Evolutionary conservation across 2,888 invertebrate species (phyloP).

Genomic region (Bembecia ichneumoniformis): DNA sequence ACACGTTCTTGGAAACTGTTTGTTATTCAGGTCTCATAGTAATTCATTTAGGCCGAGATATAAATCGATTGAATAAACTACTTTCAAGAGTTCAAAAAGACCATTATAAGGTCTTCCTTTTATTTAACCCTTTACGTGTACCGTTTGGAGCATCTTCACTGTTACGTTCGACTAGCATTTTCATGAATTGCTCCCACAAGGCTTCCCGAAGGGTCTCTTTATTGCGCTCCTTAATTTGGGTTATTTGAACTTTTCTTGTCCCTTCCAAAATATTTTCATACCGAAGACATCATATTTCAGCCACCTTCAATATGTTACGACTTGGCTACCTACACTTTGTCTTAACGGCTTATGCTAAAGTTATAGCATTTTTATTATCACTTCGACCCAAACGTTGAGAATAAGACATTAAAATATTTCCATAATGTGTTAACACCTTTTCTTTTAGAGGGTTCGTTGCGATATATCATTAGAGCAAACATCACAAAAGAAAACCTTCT

Average conservation of each 20-base stretch:
- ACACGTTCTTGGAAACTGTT: too few relatives aligned
- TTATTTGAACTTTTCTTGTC: conserved; percentile 55
- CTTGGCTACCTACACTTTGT: conserved; percentile 10
- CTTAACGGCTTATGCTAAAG: conserved; percentile 21
- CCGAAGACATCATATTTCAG: conserved; percentile 34
- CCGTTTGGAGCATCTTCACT: conserved; percentile 42
- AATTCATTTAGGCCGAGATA: background rate
- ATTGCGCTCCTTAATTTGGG: conserved; percentile 56
- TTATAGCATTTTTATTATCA: conserved; percentile 22
- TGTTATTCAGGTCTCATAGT: too few relatives aligned
- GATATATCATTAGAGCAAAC: too few relatives aligned
- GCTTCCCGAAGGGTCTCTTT: conserved; percentile 52
- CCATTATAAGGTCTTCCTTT: conserved; percentile 19
- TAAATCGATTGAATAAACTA: background rate
- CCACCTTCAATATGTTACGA: conserved; percentile 19
- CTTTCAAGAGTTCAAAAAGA: conserved; percentile 8
- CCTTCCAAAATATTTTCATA: conserved; percentile 36
- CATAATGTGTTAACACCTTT: too few relatives aligned
- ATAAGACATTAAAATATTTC: too few relatives aligned
- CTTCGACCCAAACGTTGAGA: background rate
- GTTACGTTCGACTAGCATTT: conserved; percentile 44
- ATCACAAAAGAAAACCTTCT: too few relatives aligned
- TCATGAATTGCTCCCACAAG: conserved; percentile 56
- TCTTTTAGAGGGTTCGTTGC: too few relatives aligned
- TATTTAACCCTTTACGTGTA: conserved; percentile 35